Evolutionary conservation across 1,140 invertebrate genomes (phyloP), one percentile per base, ranked within the genome.

Genomic region (Panulirus ornatus): DNA sequence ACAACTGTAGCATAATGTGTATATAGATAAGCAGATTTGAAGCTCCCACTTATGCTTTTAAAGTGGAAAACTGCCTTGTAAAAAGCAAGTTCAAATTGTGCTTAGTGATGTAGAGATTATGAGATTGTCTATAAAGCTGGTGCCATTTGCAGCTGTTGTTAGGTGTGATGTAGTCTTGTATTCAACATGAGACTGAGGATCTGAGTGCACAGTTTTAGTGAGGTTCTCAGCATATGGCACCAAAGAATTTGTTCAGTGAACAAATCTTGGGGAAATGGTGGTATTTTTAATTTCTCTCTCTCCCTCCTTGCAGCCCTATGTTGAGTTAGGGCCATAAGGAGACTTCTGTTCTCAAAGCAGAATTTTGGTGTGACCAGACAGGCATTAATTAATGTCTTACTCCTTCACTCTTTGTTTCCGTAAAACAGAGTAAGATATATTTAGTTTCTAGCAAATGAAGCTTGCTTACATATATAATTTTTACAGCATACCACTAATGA

Each of bases 71-170:
- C 54, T 87, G 84, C 84, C 84, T 87, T 87, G 84, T 87, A 87
- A 87, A 87, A 87, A 87, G 84, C 84, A 63, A 87, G 84, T 87
- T 87, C 58, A 87, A 87, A 87, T 78, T 78, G 70, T 87, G 84
- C 84, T 87, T 87, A 78, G 84, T 79, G 54, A 79, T 54, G 51
- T 87, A 87, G 84, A 84, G 51, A 38, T 51, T 63, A 79, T n/a
- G 44, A 40, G 84, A 87, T 34, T 87, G 44, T 44, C 34, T 40
- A 81, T n/a, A 34, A 47, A 34, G 38, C 16, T 36, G 51, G 44
- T 38, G 36, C n/a, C 78, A 81, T 54, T 47, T 44, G n/a, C 38
- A 84, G 83, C 27, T 73, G 34, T 70, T 58, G 51, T 22, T 81
- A 34, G 76, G 42, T 44, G 42, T 79, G 38, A 81, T 66, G 22